These are phyloP conservation scores for Atherinosoma microstoma DNA, from an alignment of 2,797 vertebrate species.

Conservation along the genomic window DNA sequence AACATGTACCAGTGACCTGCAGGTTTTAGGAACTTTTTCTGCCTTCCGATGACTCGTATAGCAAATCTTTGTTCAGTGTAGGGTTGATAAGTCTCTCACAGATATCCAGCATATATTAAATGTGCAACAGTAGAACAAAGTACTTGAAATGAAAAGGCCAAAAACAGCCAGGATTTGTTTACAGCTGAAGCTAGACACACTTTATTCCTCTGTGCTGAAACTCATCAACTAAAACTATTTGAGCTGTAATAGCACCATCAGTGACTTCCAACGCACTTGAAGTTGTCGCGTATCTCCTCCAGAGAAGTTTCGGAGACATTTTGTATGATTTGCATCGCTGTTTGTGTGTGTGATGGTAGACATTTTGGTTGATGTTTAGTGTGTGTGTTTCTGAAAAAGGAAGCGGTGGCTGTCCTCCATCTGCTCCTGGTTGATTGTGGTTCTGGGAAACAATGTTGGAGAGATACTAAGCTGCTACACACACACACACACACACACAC, in stretches of 20 bases:
- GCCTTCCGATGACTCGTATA: not conserved
- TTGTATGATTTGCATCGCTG: not conserved
- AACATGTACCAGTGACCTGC: constrained; percentile 4
- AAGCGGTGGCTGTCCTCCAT: constrained; percentile 87
- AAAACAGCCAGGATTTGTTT: not conserved
- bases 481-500: constrained; percentile 30
- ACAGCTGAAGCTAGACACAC: not conserved
- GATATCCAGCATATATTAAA: not conserved
- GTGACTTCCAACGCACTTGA: not conserved
- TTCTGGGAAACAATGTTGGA: constrained; percentile 79
- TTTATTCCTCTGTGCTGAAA: not conserved
- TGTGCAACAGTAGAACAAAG: not conserved
- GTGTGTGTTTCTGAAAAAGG: constrained; percentile 19
- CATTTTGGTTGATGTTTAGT: constrained; percentile 15
- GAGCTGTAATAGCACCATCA: not conserved
- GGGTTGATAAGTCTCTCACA: not conserved
- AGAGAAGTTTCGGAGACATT: not conserved
- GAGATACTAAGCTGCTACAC: constrained; percentile 70
- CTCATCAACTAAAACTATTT: not conserved
- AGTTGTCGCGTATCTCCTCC: not conserved
- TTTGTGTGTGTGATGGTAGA: constrained; percentile 5
- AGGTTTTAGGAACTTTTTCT: constrained; percentile 14
- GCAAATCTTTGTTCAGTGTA: constrained; percentile 6
- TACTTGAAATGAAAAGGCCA: not conserved
- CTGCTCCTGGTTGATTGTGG: constrained; percentile 91